These are phyloP conservation scores for Hylomyscus alleni DNA, from an alignment of 2,797 vertebrate species.

Conservation along the genomic window DNA sequence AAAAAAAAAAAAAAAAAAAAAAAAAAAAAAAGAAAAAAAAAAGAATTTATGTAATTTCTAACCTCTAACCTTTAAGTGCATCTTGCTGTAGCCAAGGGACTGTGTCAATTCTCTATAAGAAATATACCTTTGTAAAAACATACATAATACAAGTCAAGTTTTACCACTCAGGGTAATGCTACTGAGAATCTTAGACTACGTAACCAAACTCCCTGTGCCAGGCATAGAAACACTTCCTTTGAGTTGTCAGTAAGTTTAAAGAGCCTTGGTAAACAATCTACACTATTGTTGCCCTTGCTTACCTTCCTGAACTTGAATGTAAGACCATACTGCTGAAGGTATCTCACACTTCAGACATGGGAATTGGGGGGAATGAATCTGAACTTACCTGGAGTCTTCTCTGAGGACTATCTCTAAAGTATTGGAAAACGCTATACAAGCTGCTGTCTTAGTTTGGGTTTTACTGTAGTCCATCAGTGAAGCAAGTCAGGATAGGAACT, in stretches of 20 bases:
- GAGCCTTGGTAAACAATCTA: not conserved
- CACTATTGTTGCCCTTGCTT: not conserved
- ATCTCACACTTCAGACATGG: not conserved
- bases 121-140: not conserved
- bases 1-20: no score
- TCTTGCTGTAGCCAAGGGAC: not conserved
- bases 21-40: no score
- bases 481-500: not conserved
- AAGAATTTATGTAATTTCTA: conserved; percentile 43
- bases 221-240: not conserved
- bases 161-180: not conserved
- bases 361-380: not conserved
- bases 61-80: not conserved
- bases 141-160: not conserved
- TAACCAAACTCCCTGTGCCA: not conserved
- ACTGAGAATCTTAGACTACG: not conserved
- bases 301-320: not conserved
- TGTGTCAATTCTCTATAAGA: not conserved
- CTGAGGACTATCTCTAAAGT: not conserved
- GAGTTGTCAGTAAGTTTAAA: not conserved
- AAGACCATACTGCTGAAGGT: not conserved
- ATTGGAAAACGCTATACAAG: not conserved
- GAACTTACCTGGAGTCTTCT: not conserved
- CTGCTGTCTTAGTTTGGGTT: not conserved
- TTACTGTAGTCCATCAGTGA: not conserved